A percentile compares a stretch with the other conserved stretches of the same genome.
Conservation (phyloP, 2,797 vertebrate genomes). For the Aphelocoma californica region DNA sequence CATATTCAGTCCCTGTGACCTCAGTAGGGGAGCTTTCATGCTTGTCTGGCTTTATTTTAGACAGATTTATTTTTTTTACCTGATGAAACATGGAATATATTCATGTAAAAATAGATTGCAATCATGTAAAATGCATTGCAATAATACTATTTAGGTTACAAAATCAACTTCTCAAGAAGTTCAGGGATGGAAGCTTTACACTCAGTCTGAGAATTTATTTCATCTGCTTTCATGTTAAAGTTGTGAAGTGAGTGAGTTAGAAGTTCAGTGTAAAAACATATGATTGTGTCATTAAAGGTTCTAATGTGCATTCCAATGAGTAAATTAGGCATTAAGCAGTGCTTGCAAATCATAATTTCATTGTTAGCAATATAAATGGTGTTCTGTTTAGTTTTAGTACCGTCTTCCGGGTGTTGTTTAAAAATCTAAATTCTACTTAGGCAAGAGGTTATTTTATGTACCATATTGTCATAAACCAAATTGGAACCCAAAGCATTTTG, state of each 20-base stretch:
- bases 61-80: neutral
- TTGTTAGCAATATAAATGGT: neutral
- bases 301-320: neutral
- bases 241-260: neutral
- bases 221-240: neutral
- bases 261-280: neutral
- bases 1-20: neutral
- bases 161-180: neutral
- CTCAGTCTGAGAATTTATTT: constrained; percentile 15
- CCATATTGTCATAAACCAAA: neutral
- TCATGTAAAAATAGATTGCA: neutral
- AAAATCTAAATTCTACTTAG: neutral
- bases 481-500: neutral
- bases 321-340: neutral
- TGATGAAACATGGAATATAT: neutral
- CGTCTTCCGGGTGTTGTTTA: neutral
- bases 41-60: neutral
- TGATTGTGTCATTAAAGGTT: neutral
- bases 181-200: neutral
- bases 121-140: constrained; percentile 2
- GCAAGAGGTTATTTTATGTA: neutral
- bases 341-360: neutral
- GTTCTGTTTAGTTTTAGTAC: neutral
- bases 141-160: constrained; percentile 11
- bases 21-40: neutral